Evolutionary conservation across 2,113 vertebrate genomes (phyloP), one percentile per base, ranked within the genome.

Genomic region (Onychostoma macrolepis): DNA sequence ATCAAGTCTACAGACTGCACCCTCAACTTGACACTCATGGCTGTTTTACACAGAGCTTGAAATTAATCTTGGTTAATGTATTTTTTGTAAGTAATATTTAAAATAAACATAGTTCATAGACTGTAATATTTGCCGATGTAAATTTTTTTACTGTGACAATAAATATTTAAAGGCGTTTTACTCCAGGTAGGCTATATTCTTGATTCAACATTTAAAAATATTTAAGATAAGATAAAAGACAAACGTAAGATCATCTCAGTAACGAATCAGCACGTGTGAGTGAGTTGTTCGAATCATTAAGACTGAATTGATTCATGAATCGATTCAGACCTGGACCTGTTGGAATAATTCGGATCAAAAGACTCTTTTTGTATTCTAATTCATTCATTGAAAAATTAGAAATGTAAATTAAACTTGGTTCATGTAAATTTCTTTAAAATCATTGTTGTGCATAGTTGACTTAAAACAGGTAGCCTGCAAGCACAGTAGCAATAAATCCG

Each of bases 1-100:
- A 53, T 82, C n/a, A 83, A 71, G 28, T 71, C 81, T 48, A 83
- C 43, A 69, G 28, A 19, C 17, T 71, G 41, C 28, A 69, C 41
- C 17, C 43, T 69, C 80, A 56, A 13, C 30, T 67, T 48, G 41
- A 30, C 61, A 33, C 26, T 45, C n/a, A 8, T 15, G n/a, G 3
- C 24, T 7, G 6, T 9, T 76, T 76, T 76, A n/a, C 38, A 4
- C 72, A 45, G 38, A 26, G n/a, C 13, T 48, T 17, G 3, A 15
- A 48, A 43, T 45, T 12, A 26, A 45, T 26, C 72, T 43, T 45
- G 12, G 12, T 26, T 24, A 9, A 24, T 24, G 21, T 9, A 43
- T 13, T 43, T 75, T 41, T 65, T 9, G 11, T 4, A 36, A 36
- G 30, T 21, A 21, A 71, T 38, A 38, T 72, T 38, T 36, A 11